phyloP scores from a whole-genome alignment of 2,113 vertebrate genomes.

The Xenus cinereus region DNA sequence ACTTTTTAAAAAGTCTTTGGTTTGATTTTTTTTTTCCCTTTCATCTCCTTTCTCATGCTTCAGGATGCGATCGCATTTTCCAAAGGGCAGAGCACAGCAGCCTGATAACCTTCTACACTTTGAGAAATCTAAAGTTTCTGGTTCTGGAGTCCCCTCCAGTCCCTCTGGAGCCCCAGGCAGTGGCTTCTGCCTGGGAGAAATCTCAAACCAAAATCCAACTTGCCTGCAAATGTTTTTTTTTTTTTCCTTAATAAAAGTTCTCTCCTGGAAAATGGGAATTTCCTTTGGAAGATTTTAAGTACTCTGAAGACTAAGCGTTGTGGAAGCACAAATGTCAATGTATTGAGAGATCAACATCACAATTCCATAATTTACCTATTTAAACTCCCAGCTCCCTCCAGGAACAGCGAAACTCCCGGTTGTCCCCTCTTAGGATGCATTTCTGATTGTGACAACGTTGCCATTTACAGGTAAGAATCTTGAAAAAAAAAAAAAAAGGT shows the following conservation, averaged over 20 bases:
- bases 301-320: neutral
- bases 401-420: rapidly evolving
- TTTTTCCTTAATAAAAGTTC: neutral
- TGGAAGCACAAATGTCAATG: neutral
- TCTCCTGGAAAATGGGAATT: neutral
- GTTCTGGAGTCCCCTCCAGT: neutral
- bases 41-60: neutral
- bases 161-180: neutral
- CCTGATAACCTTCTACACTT: neutral
- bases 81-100: neutral
- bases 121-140: neutral
- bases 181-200: neutral
- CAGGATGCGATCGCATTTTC: neutral
- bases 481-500: too few relatives aligned
- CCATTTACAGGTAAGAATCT: neutral
- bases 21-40: neutral
- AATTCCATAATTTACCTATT: neutral
- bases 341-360: neutral
- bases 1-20: neutral
- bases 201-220: neutral
- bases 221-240: neutral
- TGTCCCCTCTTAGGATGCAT: neutral
- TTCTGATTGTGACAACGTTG: neutral
- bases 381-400: neutral
- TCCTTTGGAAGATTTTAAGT: neutral